Base-by-base conservation (phyloP, 2,113 vertebrate species). In the Etia nguti region DNA sequence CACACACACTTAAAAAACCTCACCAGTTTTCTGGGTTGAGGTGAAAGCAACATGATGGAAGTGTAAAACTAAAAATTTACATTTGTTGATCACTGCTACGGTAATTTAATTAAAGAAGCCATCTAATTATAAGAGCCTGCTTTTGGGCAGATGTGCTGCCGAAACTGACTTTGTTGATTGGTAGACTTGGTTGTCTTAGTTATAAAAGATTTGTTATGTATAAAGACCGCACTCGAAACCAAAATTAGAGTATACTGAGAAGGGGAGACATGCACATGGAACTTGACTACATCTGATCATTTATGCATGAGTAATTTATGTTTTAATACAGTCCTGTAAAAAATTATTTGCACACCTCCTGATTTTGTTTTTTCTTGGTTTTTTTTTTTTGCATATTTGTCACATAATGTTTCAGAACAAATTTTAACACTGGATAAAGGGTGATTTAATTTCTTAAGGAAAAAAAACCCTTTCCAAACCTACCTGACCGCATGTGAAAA, bases 331-430 rank as follows among this genome's bases (percentile, higher is more conserved):
- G 31, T 36, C 20, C 31, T 36, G 18, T 36, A 20, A 65, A 36
- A 65, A 65, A 65, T 4, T 3, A 36, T 65, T 38, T 65, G 34
- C 4, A n/a, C 6, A 38, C 4, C 2, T 34, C 8, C 57, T n/a
- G 31, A 36, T 65, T 65, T n/a, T n/a, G 6, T 29, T 16, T 2
- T 0, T 0, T 4, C 0, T 1, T 57, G 13, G 2, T 24, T 22
- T 2, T 31, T 8, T 36, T 41, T 29, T 59, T 36, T 62, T 4
- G 10, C 4, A 62, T 65, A 38, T 65, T 38, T 36, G 59, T 62
- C 59, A 62, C 18, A 62, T 62, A 36, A 62, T 36, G 31, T 62
- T 36, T 6, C 18, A 36, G 31, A 62, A 60, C 26, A 59, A 16
- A 29, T 16, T 2, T 9, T 59, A 59, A 59, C 57, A 31, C 12